Evolutionary conservation across 2,113 vertebrate species (phyloP).

Genomic region (Hystrix cristata): DNA sequence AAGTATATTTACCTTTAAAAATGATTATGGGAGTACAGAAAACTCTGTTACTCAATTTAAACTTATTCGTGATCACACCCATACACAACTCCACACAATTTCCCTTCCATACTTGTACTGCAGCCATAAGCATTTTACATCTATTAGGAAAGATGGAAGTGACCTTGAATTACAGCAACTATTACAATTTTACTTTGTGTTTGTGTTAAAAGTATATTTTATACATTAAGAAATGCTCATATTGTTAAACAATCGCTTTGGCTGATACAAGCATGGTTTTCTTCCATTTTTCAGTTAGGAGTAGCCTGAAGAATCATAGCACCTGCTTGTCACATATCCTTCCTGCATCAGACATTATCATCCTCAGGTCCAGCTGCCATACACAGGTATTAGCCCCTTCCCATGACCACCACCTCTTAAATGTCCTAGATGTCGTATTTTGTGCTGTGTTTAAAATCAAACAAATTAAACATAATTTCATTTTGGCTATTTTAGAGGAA

Average conservation of each 20-base stretch:
- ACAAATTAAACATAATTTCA: not conserved
- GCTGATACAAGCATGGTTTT: not conserved
- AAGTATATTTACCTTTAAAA: constrained; percentile 28
- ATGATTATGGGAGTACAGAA: not conserved
- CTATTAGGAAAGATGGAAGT: constrained; percentile 53
- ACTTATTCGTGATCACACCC: constrained; percentile 37
- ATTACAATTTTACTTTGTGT: constrained; percentile 28
- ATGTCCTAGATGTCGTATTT: not conserved
- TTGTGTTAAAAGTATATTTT: constrained; percentile 57
- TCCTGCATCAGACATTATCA: not conserved
- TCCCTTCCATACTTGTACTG: not conserved
- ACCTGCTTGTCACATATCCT: not conserved
- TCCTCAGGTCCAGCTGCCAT: not conserved
- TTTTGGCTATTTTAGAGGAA: constrained; percentile 45
- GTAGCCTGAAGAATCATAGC: not conserved
- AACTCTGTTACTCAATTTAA: constrained; percentile 34
- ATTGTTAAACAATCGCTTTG: constrained; percentile 26
- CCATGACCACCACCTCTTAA: not conserved
- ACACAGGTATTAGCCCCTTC: not conserved
- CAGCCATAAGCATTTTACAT: constrained; percentile 41
- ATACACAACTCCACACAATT: not conserved
- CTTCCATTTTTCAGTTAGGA: not conserved
- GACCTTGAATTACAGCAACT: constrained; percentile 56
- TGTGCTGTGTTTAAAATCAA: constrained; percentile 15
- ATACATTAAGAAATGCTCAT: constrained; percentile 53